Evolutionary conservation across 2,888 invertebrate genomes (phyloP).

Genomic region (Pachycephus smyrnensis): DNA sequence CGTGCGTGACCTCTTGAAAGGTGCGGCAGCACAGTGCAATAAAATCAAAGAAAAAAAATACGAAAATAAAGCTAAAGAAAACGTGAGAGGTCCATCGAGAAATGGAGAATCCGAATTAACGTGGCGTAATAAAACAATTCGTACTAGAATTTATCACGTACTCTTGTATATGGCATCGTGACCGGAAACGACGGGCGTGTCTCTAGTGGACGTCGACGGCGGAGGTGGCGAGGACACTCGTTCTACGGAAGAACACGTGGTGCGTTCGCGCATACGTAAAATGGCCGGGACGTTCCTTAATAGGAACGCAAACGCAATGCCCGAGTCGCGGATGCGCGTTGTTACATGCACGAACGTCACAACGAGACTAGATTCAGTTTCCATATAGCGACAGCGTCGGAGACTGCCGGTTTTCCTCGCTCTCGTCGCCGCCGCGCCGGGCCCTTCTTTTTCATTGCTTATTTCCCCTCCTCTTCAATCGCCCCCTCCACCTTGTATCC

Average conservation of each 20-base stretch:
- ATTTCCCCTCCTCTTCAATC: neutral
- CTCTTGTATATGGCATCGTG: constrained; percentile 14
- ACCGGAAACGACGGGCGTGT: neutral
- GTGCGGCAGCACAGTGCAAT: neutral
- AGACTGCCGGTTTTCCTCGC: neutral
- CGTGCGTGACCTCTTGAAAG: neutral
- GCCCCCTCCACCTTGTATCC: neutral
- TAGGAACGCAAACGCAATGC: neutral
- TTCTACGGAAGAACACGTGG: neutral
- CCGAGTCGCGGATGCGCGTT: neutral
- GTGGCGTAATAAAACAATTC: neutral
- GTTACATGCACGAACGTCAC: neutral
- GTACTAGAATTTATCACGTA: neutral
- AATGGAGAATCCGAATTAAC: neutral
- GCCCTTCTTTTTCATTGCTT: neutral
- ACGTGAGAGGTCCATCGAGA: neutral
- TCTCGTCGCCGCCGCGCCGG: neutral
- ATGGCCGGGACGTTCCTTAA: neutral
- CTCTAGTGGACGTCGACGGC: constrained; percentile 2
- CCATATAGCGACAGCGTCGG: neutral
- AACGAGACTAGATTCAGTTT: constrained; percentile 4
- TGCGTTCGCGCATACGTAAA: neutral
- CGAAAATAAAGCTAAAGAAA: neutral
- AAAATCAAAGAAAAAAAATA: neutral
- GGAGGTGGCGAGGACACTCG: neutral